A percentile compares a stretch with the other conserved stretches of the same genome.
Conservation (phyloP, 2,113 vertebrate species). For the Malurus melanocephalus region DNA sequence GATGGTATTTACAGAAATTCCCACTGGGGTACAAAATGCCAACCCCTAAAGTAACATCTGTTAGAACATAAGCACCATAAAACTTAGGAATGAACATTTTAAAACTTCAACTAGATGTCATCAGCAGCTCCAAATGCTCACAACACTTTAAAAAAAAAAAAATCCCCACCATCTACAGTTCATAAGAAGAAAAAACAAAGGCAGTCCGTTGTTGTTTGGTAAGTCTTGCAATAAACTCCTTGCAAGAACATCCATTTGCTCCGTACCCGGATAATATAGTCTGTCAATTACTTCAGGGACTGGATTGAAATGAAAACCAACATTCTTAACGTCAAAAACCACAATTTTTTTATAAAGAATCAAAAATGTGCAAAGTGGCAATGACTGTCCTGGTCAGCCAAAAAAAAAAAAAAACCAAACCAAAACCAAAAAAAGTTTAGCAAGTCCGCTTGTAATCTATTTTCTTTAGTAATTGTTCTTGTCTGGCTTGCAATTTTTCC, state of each 20-base stretch:
- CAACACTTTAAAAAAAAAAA: conserved; percentile 46
- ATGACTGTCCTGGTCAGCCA: conserved; percentile 72
- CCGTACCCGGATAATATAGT: conserved; percentile 60
- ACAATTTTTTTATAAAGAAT: conserved; percentile 74
- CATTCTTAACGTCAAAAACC: conserved; percentile 98
- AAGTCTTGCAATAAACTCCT: conserved; percentile 57
- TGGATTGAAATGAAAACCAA: conserved; percentile 93
- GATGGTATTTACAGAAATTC: conserved; percentile 95
- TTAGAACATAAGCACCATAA: conserved; percentile 90
- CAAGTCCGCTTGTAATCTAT: conserved; percentile 93
- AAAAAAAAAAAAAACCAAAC: neutral
- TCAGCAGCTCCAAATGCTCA: conserved; percentile 75
- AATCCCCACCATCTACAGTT: conserved; percentile 60
- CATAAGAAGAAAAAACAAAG: conserved; percentile 50
- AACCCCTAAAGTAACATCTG: conserved; percentile 86
- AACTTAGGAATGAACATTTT: conserved; percentile 77
- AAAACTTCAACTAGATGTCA: conserved; percentile 73
- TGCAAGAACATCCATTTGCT: conserved; percentile 64
- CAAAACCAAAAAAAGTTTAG: conserved; percentile 76
- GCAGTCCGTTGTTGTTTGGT: conserved; percentile 54
- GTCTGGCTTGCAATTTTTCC: conserved; percentile 84
- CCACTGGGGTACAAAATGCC: conserved; percentile 73
- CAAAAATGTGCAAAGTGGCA: conserved; percentile 87
- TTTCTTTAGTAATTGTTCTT: conserved; percentile 88
- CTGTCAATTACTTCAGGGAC: conserved; percentile 73